A percentile compares a stretch with the other conserved stretches of the same genome.
These are phyloP conservation scores for Lycocorax pyrrhopterus DNA, from an alignment of 2,113 vertebrate species.

Conservation along the genomic window DNA sequence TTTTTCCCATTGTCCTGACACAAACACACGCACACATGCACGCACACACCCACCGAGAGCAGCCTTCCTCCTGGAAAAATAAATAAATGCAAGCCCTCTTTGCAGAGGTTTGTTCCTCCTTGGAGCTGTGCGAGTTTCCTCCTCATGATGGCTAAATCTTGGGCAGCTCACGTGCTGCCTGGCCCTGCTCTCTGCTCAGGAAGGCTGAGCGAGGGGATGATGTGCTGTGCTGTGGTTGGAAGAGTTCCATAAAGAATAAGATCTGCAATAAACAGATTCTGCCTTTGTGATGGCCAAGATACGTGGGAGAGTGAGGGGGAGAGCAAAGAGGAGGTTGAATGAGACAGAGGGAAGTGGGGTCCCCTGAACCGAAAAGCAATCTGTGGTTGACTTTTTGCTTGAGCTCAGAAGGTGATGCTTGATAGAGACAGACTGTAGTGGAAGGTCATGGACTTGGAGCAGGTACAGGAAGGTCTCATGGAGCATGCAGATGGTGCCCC, in stretches of 20 bases:
- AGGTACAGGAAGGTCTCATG: background rate
- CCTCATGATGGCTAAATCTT: background rate
- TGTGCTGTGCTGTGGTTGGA: background rate
- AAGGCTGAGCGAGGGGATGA: background rate
- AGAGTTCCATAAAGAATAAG: background rate
- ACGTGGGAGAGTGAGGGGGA: background rate
- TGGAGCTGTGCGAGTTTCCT: background rate
- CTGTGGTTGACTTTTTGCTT: background rate
- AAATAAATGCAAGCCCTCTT: background rate
- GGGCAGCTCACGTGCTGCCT: background rate
- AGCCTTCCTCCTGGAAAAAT: background rate
- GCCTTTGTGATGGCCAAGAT: background rate
- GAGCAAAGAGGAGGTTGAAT: background rate
- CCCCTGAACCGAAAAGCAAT: background rate
- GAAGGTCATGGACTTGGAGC: background rate
- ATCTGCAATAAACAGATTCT: background rate
- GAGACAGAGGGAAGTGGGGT: fast-evolving
- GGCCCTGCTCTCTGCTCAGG: background rate
- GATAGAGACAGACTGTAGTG: background rate
- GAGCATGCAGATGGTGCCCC: background rate
- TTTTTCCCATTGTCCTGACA: slow-evolving; percentile 44
- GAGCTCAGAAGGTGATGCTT: background rate
- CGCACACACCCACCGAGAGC: background rate
- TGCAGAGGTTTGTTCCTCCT: background rate
- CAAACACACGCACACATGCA: background rate